These are phyloP conservation scores for Malurus melanocephalus DNA, from an alignment of 2,113 vertebrate species.

Conservation along the genomic window DNA sequence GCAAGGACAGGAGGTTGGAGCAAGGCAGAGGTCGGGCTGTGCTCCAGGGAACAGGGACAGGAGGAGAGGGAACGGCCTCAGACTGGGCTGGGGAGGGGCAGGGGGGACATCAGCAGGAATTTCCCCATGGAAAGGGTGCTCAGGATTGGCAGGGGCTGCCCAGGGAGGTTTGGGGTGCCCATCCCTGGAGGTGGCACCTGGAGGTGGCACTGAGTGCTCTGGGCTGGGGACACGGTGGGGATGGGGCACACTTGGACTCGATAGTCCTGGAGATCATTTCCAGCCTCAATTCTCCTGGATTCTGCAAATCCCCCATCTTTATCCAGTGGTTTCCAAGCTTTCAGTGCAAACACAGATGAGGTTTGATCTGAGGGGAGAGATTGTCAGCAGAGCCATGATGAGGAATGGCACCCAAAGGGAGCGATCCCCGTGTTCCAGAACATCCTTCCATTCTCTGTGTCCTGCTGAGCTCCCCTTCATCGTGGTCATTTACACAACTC, in stretches of 20 bases:
- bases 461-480: too few relatives aligned
- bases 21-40: accelerated
- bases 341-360: too few relatives aligned
- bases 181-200: not conserved
- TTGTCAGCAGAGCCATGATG: too few relatives aligned
- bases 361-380: too few relatives aligned
- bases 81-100: not conserved
- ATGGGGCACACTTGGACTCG: accelerated
- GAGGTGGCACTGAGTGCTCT: not conserved
- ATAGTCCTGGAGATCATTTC: accelerated
- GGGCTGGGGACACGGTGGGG: not conserved
- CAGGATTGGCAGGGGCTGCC: not conserved
- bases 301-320: too few relatives aligned
- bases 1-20: not conserved
- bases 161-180: not conserved
- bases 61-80: not conserved
- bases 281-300: not conserved
- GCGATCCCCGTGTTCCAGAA: too few relatives aligned
- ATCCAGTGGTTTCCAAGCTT: too few relatives aligned
- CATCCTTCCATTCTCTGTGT: too few relatives aligned
- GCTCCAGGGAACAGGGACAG: not conserved
- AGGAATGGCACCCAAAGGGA: too few relatives aligned
- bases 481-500: too few relatives aligned
- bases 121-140: not conserved
- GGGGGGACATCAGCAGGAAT: not conserved